Base-by-base conservation (phyloP, 2,797 vertebrate species). In the Pantherophis alleghaniensis region DNA sequence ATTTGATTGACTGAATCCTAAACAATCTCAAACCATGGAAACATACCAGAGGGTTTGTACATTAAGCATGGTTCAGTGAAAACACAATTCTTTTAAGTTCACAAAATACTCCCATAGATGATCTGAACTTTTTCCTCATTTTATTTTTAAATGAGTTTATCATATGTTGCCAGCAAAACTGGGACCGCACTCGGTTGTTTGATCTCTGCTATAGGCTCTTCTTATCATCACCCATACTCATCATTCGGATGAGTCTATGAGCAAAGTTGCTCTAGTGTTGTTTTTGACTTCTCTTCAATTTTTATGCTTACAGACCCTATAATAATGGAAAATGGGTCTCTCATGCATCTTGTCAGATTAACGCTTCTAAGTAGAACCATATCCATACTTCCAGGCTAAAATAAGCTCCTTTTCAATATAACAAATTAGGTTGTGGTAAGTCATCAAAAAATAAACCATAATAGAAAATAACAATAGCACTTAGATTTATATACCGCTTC, bases 1-100 rank as follows among this genome's bases (percentile, higher is more conserved):
- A 51, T 66, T 87, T 90, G 60, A 86, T 90, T 53, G 69, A 93
- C 60, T 69, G 79, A 53, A 93, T 66, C 53, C 53, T 47, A 57
- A 87, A 56, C n/a, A 90, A 32, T 7, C 47, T 22, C n/a, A 66
- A 89, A 57, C 79, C 60, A 87, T 90, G 89, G 69, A 87, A 89
- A 57, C 74, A 47, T 37, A 20, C 14, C 24, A 66, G 32, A 87
- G n/a, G 11, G 7, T 88, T 66, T 83, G 7, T 53, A 32, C 51
- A 55, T 20, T 92, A n/a, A 66, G 88, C 66, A 66, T 9, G 16
- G 11, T 83, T 93, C 56, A 63, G 55, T 60, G 56, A 14, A 42
- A 92, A 56, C 22, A 14, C 32, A 69, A 53, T 2, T 61, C 11
- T 24, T 16, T 90, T 37, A 16, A 57, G 2, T 66, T 57, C 79